Conservation (phyloP, 37 sponge, comb jelly and placozoan species). For the Aphrocallistes beatrix region DNA sequence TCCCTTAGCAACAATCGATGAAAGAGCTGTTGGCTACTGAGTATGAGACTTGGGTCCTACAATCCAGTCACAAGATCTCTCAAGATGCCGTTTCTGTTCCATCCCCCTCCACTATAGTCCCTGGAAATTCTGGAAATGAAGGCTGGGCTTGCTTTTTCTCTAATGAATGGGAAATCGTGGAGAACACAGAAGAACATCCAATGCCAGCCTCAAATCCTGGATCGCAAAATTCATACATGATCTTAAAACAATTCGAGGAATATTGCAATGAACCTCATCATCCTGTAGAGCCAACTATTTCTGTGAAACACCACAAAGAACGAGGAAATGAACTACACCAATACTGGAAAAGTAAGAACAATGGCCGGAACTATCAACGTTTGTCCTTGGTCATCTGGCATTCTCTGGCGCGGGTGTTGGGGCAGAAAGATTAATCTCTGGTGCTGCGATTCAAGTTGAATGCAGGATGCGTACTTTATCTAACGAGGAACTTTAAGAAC, state of each 20-base stretch:
- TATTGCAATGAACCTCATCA: neutral
- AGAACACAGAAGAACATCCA: neutral
- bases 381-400: neutral
- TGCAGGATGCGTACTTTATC: neutral
- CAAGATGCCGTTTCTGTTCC: no score
- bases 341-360: neutral
- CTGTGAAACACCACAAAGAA: neutral
- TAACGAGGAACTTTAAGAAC: neutral
- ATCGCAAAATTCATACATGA: neutral
- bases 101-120: no score
- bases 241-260: neutral
- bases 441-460: neutral
- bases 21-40: neutral
- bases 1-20: no score
- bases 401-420: conserved; percentile 11
- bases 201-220: neutral
- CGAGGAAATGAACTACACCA: neutral
- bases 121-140: neutral
- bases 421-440: neutral
- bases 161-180: no score
- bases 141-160: neutral
- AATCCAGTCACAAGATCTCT: neutral
- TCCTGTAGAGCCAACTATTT: neutral
- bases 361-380: neutral
- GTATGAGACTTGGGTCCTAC: neutral